Evolutionary conservation across 2,888 invertebrate genomes (phyloP).

Genomic region (Griposia aprilina): DNA sequence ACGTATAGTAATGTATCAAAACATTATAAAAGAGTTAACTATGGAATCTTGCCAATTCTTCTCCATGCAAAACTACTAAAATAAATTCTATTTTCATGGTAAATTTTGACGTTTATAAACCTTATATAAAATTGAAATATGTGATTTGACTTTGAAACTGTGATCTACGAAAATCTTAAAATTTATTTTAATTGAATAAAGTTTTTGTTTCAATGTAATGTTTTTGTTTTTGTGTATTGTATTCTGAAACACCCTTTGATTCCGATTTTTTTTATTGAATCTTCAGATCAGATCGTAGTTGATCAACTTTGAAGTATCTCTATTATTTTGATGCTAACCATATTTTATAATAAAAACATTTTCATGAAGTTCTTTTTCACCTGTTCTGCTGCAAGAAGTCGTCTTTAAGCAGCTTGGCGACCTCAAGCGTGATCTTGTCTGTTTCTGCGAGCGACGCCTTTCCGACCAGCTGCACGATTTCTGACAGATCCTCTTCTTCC

Average conservation of each 20-base stretch:
- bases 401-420: constrained; percentile 99
- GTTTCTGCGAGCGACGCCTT: constrained; percentile 99
- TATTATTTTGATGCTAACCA: background rate
- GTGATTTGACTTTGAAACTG: background rate
- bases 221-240: background rate
- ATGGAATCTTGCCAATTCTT: background rate
- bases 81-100: background rate
- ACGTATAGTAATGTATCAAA: no score
- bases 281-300: background rate
- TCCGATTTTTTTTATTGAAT: background rate
- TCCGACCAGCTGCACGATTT: constrained; percentile 99
- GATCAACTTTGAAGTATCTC: background rate
- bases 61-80: background rate
- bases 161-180: background rate
- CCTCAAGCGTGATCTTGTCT: constrained; percentile 99
- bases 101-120: background rate
- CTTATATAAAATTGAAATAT: background rate
- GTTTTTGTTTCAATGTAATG: background rate
- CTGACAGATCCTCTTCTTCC: constrained; percentile 99
- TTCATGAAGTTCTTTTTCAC: constrained; percentile 75
- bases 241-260: background rate
- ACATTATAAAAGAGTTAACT: no score
- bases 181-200: background rate
- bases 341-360: no score
- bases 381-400: constrained; percentile 99